A percentile compares a stretch with the other conserved stretches of the same genome.
phyloP scores from a whole-genome alignment of 2,113 vertebrate species.

The Cephalopterus ornatus region DNA sequence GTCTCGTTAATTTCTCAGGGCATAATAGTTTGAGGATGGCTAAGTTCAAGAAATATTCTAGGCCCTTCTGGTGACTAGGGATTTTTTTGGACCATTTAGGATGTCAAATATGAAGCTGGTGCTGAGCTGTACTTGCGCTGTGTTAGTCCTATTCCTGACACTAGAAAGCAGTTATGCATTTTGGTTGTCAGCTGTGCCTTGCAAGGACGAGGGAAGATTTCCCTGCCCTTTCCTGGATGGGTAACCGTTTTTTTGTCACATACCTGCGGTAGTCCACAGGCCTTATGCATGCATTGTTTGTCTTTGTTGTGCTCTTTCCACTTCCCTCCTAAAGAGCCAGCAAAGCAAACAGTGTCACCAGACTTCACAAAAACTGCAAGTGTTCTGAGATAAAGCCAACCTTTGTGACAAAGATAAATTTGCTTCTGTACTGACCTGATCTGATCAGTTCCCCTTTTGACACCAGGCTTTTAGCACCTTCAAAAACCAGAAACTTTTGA shows the following conservation, averaged over 20 bases:
- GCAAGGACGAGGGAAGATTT: not conserved
- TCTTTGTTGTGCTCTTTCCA: not conserved
- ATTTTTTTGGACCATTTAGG: not conserved
- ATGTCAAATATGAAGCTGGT: not conserved
- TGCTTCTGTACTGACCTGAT: not conserved
- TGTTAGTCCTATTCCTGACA: not conserved
- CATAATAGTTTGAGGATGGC: not conserved
- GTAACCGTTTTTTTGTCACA: not conserved
- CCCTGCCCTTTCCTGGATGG: not conserved
- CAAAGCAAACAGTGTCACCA: not conserved
- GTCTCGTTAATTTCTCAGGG: not conserved
- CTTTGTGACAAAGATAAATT: not conserved
- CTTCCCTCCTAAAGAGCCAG: not conserved
- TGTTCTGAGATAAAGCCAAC: not conserved
- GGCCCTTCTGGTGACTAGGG: not conserved
- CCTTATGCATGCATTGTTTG: not conserved
- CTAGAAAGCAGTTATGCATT: not conserved
- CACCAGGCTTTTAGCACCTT: not conserved
- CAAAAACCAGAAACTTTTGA: not conserved
- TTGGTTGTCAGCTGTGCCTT: not conserved
- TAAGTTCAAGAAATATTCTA: not conserved
- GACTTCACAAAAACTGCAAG: not conserved
- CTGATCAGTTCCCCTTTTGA: not conserved
- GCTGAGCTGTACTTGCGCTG: not conserved
- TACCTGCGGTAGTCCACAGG: not conserved